Percentiles rank a stretch among this genome's conserved stretches.
These are phyloP conservation scores for Achatina immaculata DNA, from an alignment of 1,140 invertebrate genomes.

Conservation along the genomic window DNA sequence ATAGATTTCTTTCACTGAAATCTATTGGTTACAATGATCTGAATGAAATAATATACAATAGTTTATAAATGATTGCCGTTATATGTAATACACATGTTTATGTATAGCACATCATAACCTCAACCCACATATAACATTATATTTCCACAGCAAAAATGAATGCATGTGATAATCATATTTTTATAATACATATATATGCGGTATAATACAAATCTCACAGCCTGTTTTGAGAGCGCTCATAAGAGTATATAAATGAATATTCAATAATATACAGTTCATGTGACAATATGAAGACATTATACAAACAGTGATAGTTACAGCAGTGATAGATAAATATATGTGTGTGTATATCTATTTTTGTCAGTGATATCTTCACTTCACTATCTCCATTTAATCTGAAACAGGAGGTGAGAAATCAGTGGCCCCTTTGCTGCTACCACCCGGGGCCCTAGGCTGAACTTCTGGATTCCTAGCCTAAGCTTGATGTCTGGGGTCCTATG, in stretches of 20 bases:
- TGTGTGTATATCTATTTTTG: neutral
- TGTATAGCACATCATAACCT: neutral
- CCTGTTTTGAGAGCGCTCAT: slow-evolving; percentile 14
- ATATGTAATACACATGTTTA: too few species aligned
- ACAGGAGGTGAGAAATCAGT: neutral
- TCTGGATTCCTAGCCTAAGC: too few species aligned
- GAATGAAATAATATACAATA: too few species aligned
- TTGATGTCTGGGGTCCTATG: too few species aligned
- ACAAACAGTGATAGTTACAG: neutral
- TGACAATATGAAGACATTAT: neutral
- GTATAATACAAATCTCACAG: slow-evolving; percentile 23
- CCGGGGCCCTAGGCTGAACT: too few species aligned
- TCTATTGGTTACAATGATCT: too few species aligned
- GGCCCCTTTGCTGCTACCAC: too few species aligned
- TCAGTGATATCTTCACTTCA: neutral
- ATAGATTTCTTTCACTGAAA: too few species aligned
- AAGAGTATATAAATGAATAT: neutral
- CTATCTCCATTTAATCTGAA: neutral
- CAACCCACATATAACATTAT: neutral
- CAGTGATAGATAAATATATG: neutral
- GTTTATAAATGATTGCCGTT: too few species aligned
- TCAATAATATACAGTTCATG: neutral
- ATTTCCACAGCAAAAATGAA: neutral
- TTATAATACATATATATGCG: neutral
- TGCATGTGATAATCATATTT: neutral